Base-by-base conservation (phyloP, 1,140 invertebrate genomes). In the Diabrotica virgifera region DNA sequence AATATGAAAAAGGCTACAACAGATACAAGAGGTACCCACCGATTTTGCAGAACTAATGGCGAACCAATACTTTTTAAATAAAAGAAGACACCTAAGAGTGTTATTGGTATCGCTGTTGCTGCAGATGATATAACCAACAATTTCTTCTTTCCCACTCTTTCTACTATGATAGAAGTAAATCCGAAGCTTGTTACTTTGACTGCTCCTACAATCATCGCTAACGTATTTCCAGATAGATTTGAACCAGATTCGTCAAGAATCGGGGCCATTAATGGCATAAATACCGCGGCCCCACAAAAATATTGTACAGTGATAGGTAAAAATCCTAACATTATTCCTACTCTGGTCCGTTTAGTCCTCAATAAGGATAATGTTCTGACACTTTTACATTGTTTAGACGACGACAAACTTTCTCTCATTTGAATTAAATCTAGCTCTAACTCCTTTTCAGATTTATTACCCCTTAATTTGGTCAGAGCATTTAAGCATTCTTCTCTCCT, bases 141-240 rank as follows among this genome's bases (percentile, higher is more conserved):
- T 5, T 88, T 78, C 40, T 87, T 84, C 64, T 93, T 84, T 6
- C 93, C 93, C 9, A 87, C 81, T 40, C 85, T 83, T 72, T 94
- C 93, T 10, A 59, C 13, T 24, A 10, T 59, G 13, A 14, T 91
- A 89, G 9, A 93, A 79, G 2, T 90, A 65, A 0, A 89, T 89
- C 0, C 90, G 88, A 1, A 89, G 76, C 3, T 77, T 80, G 0
- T 88, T 89, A 94, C 78, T 80, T 88, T 85, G 0, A 93, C 89
- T n/a, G 82, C 72, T 11, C 91, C 93, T 63, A 95, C 84, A 24
- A 94, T 87, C 55, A 95, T 93, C 0, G 92, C 88, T 0, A 95
- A 87, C 5, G 90, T 88, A 77, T 93, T 94, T 14, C 58, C 58
- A 51, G 38, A 24, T 11, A 59, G 38, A 8, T 46, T 13, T 12